phyloP scores from a whole-genome alignment of 2,888 invertebrate genomes.

The Oasisia sp. region DNA sequence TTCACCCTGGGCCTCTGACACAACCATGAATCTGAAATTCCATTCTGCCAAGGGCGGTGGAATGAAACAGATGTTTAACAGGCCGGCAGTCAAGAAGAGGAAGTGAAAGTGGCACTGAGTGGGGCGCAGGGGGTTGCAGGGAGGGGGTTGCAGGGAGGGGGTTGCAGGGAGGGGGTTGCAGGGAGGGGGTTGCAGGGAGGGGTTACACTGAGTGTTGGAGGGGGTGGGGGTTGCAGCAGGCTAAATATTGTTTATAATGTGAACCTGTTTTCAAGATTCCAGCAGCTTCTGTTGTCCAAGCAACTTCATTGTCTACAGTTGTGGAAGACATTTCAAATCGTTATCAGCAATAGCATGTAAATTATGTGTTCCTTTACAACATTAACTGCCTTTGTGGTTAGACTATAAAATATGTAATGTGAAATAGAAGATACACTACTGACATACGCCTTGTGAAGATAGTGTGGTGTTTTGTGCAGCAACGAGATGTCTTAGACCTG shows the following conservation, averaged over 20 bases:
- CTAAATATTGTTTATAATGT: not conserved
- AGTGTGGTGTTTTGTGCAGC: too few species aligned
- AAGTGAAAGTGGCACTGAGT: constrained; percentile 17
- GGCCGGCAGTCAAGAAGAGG: constrained; percentile 70
- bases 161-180: not conserved
- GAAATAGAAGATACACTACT: too few species aligned
- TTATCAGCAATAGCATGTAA: not conserved
- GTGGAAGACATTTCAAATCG: not conserved
- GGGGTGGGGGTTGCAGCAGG: not conserved
- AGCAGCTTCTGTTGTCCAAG: not conserved
- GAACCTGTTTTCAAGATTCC: not conserved
- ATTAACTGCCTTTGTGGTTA: too few species aligned
- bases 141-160: too few species aligned
- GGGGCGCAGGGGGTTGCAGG: not conserved
- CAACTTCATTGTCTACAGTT: not conserved
- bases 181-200: too few species aligned
- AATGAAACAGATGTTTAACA: constrained; percentile 90
- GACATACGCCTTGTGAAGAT: too few species aligned
- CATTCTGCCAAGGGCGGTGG: constrained; percentile 90
- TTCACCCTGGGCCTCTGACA: constrained; percentile 95
- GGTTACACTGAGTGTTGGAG: too few species aligned
- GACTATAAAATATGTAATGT: too few species aligned
- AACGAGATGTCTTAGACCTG: too few species aligned
- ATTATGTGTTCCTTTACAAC: too few species aligned
- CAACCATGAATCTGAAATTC: constrained; percentile 87